A percentile compares a stretch with the other conserved stretches of the same genome.
phyloP scores from a whole-genome alignment of 2,888 invertebrate species.

The Clivina fossor region DNA sequence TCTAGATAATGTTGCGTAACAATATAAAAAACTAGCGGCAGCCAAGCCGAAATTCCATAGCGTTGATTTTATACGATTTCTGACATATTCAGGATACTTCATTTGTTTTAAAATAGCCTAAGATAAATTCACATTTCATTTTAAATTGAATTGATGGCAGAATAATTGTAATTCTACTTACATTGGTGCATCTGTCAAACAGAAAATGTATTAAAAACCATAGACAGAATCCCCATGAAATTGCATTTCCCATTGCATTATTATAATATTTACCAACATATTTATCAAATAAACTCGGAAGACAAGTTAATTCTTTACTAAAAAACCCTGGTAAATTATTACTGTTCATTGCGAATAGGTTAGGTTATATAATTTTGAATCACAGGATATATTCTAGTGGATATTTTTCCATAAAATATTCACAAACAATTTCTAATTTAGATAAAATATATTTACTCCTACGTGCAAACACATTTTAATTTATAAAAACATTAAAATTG shows the following conservation, averaged over 20 bases:
- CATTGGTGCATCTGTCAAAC: slow-evolving; percentile 47
- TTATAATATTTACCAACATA: slow-evolving; percentile 48
- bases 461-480: too few species aligned
- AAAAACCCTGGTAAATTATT: too few species aligned
- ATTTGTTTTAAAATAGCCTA: slow-evolving; percentile 46
- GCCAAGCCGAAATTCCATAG: slow-evolving; percentile 49
- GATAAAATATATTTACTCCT: too few species aligned
- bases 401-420: too few species aligned
- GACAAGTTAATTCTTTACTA: slow-evolving; percentile 48
- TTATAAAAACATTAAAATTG: too few species aligned
- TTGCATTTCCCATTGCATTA: slow-evolving; percentile 49
- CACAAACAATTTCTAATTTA: too few species aligned
- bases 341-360: too few species aligned
- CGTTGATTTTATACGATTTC: slow-evolving; percentile 44
- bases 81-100: slow-evolving; percentile 45
- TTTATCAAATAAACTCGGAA: slow-evolving; percentile 46
- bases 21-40: slow-evolving; percentile 45
- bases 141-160: background rate
- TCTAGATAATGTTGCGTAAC: slow-evolving; percentile 44
- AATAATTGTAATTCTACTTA: slow-evolving; percentile 39
- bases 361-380: too few species aligned
- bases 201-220: slow-evolving; percentile 47
- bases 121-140: slow-evolving; percentile 34
- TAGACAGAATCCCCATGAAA: slow-evolving; percentile 48
- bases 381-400: too few species aligned